phyloP scores from a whole-genome alignment of 2,888 invertebrate genomes.

The Thyatira batis region DNA sequence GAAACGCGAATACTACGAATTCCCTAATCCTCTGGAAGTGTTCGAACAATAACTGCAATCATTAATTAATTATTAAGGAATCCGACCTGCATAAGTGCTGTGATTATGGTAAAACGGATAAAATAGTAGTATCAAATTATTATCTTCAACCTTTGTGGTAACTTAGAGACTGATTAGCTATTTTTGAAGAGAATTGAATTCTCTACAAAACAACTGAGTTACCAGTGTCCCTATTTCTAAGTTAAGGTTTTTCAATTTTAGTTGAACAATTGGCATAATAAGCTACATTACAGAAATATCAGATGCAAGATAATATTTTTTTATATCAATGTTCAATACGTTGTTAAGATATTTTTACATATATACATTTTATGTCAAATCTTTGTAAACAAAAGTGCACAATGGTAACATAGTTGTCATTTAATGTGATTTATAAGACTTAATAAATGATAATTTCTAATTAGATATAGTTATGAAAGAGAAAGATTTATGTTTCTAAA shows the following conservation, averaged over 20 bases:
- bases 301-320: not conserved
- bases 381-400: constrained; percentile 5
- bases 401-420: constrained; percentile 1
- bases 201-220: not conserved
- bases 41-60: not conserved
- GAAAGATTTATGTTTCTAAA: constrained; percentile 6
- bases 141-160: constrained; percentile 6
- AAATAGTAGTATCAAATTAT: not conserved
- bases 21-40: too few relatives aligned
- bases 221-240: not conserved
- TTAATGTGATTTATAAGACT: constrained; percentile 2
- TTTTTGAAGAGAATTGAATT: not conserved
- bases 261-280: not conserved
- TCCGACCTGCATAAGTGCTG: not conserved
- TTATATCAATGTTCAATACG: constrained; percentile 3
- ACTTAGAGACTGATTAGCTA: constrained; percentile 5
- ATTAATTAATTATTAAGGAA: constrained; percentile 1
- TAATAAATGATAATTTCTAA: not conserved
- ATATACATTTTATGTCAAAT: constrained; percentile 6
- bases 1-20: too few relatives aligned
- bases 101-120: not conserved
- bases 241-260: not conserved
- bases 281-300: not conserved
- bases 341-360: constrained; percentile 7
- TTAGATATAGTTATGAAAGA: not conserved